Evolutionary conservation across 2,888 invertebrate genomes (phyloP).

Genomic region (Villa cingulata): DNA sequence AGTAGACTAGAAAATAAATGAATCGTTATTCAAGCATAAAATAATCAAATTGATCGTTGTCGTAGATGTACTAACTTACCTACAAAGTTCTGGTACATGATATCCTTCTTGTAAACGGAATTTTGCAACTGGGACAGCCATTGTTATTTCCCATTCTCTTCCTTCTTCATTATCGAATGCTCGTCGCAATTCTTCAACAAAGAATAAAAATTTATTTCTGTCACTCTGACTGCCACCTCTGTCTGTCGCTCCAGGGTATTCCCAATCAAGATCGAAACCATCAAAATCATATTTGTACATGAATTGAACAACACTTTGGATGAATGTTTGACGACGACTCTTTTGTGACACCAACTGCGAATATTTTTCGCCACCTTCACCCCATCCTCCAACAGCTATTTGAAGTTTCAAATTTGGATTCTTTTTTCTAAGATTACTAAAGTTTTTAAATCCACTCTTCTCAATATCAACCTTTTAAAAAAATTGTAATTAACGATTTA

Average conservation of each 20-base stretch:
- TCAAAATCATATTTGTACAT: constrained; percentile 40
- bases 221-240: constrained; percentile 73
- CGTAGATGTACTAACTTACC: too few relatives aligned
- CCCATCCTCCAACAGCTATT: constrained; percentile 45
- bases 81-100: constrained; percentile 79
- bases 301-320: constrained; percentile 38
- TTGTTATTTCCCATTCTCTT: constrained; percentile 75
- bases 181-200: constrained; percentile 65
- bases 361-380: constrained; percentile 39
- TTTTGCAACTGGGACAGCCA: constrained; percentile 78
- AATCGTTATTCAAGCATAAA: too few relatives aligned
- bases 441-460: constrained; percentile 36
- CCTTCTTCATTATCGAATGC: constrained; percentile 64
- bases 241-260: constrained; percentile 49
- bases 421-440: constrained; percentile 33
- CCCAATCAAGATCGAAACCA: constrained; percentile 51
- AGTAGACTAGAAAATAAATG: constrained; percentile 49
- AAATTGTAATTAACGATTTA: too few relatives aligned
- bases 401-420: constrained; percentile 37
- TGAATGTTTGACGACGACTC: constrained; percentile 32
- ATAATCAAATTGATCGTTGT: too few relatives aligned
- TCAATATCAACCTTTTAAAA: too few relatives aligned
- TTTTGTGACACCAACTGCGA: constrained; percentile 30
- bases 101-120: constrained; percentile 81
- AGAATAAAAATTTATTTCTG: constrained; percentile 67